Percentiles rank a stretch among this genome's conserved stretches.
Conservation (phyloP, 2,888 invertebrate genomes). For the Agriopis leucophaearia region DNA sequence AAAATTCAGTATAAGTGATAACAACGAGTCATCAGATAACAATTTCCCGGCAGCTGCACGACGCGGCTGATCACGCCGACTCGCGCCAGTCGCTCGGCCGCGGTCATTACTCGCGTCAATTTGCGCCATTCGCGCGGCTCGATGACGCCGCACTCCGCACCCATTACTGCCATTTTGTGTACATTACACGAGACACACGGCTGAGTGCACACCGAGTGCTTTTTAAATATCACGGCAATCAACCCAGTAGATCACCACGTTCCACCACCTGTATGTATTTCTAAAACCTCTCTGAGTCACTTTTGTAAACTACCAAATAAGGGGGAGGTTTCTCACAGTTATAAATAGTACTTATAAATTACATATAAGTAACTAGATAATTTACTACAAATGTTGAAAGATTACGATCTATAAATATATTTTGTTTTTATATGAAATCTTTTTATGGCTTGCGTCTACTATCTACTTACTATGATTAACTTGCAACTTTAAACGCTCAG, state of each 20-base stretch:
- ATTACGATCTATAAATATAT: too few relatives aligned
- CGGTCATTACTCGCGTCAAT: conserved; percentile 38
- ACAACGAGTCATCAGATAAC: conserved; percentile 8
- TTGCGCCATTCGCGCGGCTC: conserved; percentile 44
- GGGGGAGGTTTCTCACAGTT: too few relatives aligned
- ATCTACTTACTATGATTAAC: too few relatives aligned
- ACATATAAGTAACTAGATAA: too few relatives aligned
- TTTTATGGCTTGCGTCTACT: too few relatives aligned
- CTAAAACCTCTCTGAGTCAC: neutral
- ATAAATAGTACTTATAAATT: too few relatives aligned
- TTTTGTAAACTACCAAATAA: too few relatives aligned
- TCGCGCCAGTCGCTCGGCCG: neutral
- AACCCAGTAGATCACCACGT: neutral
- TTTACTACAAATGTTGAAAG: too few relatives aligned
- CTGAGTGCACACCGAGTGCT: conserved; percentile 22
- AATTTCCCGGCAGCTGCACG: conserved; percentile 13
- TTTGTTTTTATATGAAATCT: too few relatives aligned
- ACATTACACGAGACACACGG: conserved; percentile 36
- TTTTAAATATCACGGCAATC: neutral
- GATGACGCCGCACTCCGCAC: conserved; percentile 39
- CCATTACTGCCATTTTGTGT: conserved; percentile 45
- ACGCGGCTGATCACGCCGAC: conserved; percentile 13
- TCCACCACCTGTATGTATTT: neutral
- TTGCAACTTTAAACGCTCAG: too few relatives aligned
- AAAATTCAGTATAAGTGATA: neutral